Percentiles rank a stretch among this genome's conserved stretches.
phyloP scores from a whole-genome alignment of 2,113 vertebrate species.

The Neogale vison region DNA sequence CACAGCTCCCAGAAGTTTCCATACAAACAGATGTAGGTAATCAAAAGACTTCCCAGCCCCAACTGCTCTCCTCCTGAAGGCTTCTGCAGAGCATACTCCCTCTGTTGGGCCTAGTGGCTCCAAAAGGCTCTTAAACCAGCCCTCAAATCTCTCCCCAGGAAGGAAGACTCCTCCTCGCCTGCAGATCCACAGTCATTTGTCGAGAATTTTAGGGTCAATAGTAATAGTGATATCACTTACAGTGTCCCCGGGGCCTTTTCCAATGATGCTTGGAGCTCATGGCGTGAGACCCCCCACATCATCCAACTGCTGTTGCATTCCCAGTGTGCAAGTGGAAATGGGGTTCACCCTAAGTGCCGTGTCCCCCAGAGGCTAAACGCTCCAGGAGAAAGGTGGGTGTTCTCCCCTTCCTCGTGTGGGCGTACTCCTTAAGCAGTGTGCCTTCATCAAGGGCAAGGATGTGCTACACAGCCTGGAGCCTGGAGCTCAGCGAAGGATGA shows the following conservation, averaged over 20 bases:
- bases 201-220: constrained; percentile 20
- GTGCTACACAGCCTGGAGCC: neutral
- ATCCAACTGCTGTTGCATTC: accelerated
- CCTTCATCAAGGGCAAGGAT: neutral
- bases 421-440: neutral
- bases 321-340: neutral
- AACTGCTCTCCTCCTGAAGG: neutral
- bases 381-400: neutral
- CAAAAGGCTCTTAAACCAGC: constrained; percentile 42
- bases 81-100: neutral
- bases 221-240: neutral
- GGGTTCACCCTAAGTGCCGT: neutral
- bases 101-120: neutral
- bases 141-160: constrained; percentile 44
- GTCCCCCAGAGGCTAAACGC: neutral
- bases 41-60: constrained; percentile 71
- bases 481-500: neutral
- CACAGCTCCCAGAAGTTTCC: constrained; percentile 66
- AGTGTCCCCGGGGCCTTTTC: neutral
- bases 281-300: accelerated
- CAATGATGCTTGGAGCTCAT: accelerated
- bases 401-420: accelerated
- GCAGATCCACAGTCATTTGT: neutral
- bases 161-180: neutral
- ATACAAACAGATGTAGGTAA: constrained; percentile 76